A percentile compares a stretch with the other conserved stretches of the same genome.
Conservation (phyloP, 2,888 invertebrate genomes). For the Platerodrilus igneus region DNA sequence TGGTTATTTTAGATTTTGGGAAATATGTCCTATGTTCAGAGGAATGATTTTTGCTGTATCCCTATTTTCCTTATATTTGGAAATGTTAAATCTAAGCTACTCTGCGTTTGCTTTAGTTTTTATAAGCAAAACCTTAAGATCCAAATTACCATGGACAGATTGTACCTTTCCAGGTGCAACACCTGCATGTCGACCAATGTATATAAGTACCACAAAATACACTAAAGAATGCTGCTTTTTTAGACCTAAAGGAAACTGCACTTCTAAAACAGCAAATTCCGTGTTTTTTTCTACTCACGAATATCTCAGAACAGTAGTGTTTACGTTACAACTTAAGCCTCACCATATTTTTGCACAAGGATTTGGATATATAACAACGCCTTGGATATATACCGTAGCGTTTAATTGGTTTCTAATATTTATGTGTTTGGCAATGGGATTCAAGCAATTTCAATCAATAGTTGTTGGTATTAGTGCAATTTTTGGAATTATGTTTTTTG, state of each 20-base stretch:
- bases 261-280: neutral
- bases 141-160: constrained; percentile 6
- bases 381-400: neutral
- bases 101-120: constrained; percentile 5
- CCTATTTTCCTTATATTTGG: constrained; percentile 5
- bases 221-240: constrained; percentile 1
- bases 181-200: neutral
- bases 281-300: constrained; percentile 6
- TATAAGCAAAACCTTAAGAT: neutral
- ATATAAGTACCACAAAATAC: neutral
- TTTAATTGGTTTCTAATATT: constrained; percentile 10
- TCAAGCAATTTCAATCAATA: constrained; percentile 1
- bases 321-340: neutral
- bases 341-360: neutral
- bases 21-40: too few species aligned
- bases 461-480: neutral
- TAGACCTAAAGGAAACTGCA: constrained; percentile 1
- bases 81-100: constrained; percentile 5
- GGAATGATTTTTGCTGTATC: constrained; percentile 2
- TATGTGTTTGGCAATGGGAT: neutral
- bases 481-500: constrained; percentile 2
- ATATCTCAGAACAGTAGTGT: neutral
- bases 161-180: constrained; percentile 7
- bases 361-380: neutral
- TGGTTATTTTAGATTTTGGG: constrained; percentile 9